Base-by-base conservation (phyloP, 2,888 invertebrate species). In the Aspidiotus destructor region DNA sequence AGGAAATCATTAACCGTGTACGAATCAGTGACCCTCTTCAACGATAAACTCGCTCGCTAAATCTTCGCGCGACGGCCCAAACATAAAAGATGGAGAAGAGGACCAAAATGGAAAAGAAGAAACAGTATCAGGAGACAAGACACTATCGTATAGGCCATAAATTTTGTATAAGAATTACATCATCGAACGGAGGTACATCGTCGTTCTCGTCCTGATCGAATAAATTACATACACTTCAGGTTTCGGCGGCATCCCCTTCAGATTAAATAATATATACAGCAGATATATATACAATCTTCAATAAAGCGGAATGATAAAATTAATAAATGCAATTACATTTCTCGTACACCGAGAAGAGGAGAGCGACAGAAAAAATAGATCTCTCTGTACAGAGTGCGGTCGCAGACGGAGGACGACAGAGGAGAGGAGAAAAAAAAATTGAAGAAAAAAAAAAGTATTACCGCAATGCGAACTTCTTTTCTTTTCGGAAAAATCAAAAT, bases 241-340 rank as follows among this genome's bases (percentile, higher is more conserved):
- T 61, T 61, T 41, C 41, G 41, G 28, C 11, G 41, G 44, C 17
- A 44, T 61, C 42, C 17, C 41, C 28, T 61, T 61, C 48, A 28
- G 28, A 28, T 28, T 28, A 28, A 28, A 28, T 28, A 28, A 28
- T 28, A 28, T 28, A 28, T 28, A 28, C 28, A 5, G 28, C 28
- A 28, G 28, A 28, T 28, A 28, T 28, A 28, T 28, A 28, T 28
- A 28, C 28, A 28, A 28, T 61, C 61, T 61, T 41, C 65, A 57
- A 58, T 65, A 58, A 58, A 65, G 57, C 57, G 57, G 42, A 57
- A 65, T 44, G 65, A 65, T 65, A 65, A 65, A 65, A 65, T 65
- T 65, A 65, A 65, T 65, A 65, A 65, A 65, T 65, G 42, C 65
- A 65, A 65, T 65, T 65, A 65, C 65, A 15, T 17, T 48, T 28